Evolutionary conservation across 2,888 invertebrate genomes (phyloP), one percentile per base, ranked within the genome.

Genomic region (Aporophyla nigra): DNA sequence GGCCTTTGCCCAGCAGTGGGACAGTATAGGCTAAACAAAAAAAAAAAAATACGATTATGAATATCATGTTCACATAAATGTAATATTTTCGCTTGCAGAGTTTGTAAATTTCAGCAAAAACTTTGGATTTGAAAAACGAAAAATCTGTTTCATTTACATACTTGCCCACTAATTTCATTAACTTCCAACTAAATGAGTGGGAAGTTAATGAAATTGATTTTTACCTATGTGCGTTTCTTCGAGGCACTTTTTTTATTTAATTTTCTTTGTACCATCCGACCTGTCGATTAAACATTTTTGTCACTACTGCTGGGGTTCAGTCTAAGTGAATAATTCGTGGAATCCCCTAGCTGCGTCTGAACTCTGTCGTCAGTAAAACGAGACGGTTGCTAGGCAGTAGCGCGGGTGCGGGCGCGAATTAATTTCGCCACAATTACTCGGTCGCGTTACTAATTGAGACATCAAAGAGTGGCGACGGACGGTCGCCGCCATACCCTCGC

Each of bases 401-500:
- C 78, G 78, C 82, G 81, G 58, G 85, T 66, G 70, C 86, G 90
- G 87, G 92, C 91, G 94, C 93, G 93, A 95, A 95, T 95, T 96
- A 95, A 96, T 95, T 96, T 95, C 93, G 93, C 95, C 95, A 94
- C 96, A 96, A 96, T 96, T 95, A 96, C 94, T 92, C 92, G 93
- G 92, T 95, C 96, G 92, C 93, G 93, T 96, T 96, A 93, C 96
- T 96, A 96, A 96, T 96, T 95, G 96, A 94, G 93, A 96, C 96
- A 94, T 96, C 96, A 96, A 96, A 96, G 96, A 91, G 84, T 87
- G 93, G 90, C 92, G 92, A 86, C 93, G 86, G 88, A 86, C 91
- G 88, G 92, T 89, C 91, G 91, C 89, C 91, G 77, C 79, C 79
- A 71, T 88, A 88, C 88, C 83, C 81, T 86, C 84, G 84, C 68